A percentile compares a stretch with the other conserved stretches of the same genome.
These are phyloP conservation scores for Gallinago media DNA, from an alignment of 2,113 vertebrate species.

Conservation along the genomic window DNA sequence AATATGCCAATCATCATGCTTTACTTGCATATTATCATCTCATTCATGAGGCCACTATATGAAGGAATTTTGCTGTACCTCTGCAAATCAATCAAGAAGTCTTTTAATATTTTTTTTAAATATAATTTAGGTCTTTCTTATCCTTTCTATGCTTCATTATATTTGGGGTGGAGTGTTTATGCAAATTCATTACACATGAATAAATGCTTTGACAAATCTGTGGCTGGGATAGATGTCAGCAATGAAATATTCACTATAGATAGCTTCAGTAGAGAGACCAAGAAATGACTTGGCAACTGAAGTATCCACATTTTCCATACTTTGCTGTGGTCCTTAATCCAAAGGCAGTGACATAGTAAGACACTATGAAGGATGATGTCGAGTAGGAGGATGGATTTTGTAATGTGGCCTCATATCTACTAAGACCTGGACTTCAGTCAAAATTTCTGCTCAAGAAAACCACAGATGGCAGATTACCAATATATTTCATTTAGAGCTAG, in stretches of 20 bases:
- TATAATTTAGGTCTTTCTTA: slow-evolving; percentile 70
- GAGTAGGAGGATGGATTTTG: slow-evolving; percentile 55
- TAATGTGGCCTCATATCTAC: slow-evolving; percentile 46
- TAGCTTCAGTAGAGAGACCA: slow-evolving; percentile 26
- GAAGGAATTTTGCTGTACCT: slow-evolving; percentile 79
- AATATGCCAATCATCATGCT: slow-evolving; percentile 84
- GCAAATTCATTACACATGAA: slow-evolving; percentile 46
- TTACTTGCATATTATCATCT: slow-evolving; percentile 82
- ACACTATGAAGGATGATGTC: slow-evolving; percentile 54
- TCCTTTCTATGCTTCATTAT: slow-evolving; percentile 60
- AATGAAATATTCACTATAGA: slow-evolving; percentile 46
- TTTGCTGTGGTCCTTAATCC: slow-evolving; percentile 44
- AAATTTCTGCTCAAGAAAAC: slow-evolving; percentile 55
- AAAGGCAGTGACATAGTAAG: slow-evolving; percentile 52
- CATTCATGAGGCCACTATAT: slow-evolving; percentile 82
- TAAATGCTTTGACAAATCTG: slow-evolving; percentile 53
- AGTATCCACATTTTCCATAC: slow-evolving; percentile 42
- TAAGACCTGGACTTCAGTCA: slow-evolving; percentile 67
- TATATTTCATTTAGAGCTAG: slow-evolving; percentile 51
- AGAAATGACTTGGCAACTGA: slow-evolving; percentile 65
- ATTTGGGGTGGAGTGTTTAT: slow-evolving; percentile 48
- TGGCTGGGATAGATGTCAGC: slow-evolving; percentile 50
- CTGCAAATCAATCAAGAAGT: slow-evolving; percentile 70
- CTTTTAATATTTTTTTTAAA: slow-evolving; percentile 50
- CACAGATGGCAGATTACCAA: slow-evolving; percentile 66